Evolutionary conservation across 1,140 invertebrate genomes (phyloP).

Genomic region (Pogonomyrmex barbatus): DNA sequence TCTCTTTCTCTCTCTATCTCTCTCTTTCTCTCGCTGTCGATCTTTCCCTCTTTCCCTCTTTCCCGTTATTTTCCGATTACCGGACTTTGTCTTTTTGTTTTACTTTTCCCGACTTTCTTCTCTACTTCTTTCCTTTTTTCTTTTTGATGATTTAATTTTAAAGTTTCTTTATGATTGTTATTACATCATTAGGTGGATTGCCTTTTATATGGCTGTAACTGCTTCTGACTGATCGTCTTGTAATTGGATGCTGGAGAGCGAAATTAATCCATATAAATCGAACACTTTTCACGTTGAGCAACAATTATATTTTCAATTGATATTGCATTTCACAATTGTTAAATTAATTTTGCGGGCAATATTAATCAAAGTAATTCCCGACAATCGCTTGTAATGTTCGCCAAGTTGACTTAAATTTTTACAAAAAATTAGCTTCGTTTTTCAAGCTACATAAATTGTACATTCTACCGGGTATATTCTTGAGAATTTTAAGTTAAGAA

Average conservation of each 20-base stretch:
- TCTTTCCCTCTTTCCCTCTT: background rate
- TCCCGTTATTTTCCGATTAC: constrained; percentile 16
- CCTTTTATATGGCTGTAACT: background rate
- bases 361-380: background rate
- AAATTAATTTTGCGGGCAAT: background rate
- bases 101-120: background rate
- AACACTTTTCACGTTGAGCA: background rate
- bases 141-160: constrained; percentile 25
- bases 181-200: background rate
- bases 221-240: background rate
- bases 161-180: background rate
- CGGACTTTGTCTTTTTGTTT: background rate
- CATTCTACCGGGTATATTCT: background rate
- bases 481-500: background rate
- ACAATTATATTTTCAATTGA: constrained; percentile 25
- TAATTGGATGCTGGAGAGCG: constrained; percentile 12
- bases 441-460: background rate
- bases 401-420: background rate
- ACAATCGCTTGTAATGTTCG: background rate
- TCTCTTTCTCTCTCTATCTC: background rate
- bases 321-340: background rate
- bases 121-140: background rate
- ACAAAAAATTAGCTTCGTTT: background rate
- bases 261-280: constrained; percentile 4
- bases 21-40: no score